These are phyloP conservation scores for Gastrophysa polygoni DNA, from an alignment of 2,888 invertebrate genomes.

Conservation along the genomic window DNA sequence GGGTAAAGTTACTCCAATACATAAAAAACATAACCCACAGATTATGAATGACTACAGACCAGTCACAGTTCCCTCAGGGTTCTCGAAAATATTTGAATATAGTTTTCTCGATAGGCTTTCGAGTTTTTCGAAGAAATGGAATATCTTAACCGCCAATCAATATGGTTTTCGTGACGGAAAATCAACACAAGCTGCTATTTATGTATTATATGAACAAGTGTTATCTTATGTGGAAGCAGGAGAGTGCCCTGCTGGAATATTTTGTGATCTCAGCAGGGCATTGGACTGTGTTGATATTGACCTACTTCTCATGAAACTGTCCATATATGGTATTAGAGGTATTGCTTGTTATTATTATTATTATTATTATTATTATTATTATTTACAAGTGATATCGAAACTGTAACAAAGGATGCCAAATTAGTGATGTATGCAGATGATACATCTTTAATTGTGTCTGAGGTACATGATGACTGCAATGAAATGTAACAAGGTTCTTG, in stretches of 20 bases:
- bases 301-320: neutral
- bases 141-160: neutral
- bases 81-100: neutral
- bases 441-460: no score
- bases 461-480: no score
- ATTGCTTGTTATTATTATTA: neutral
- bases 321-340: neutral
- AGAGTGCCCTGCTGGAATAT: neutral
- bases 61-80: neutral
- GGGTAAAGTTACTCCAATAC: neutral
- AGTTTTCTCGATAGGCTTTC: neutral
- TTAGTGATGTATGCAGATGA: no score
- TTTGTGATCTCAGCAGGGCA: neutral
- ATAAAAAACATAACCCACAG: neutral
- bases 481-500: neutral
- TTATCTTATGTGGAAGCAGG: neutral
- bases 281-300: neutral
- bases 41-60: neutral
- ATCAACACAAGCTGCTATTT: neutral
- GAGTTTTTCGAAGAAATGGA: neutral
- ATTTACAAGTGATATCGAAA: no score
- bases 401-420: no score
- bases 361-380: no score
- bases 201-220: neutral
- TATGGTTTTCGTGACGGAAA: neutral